These are phyloP conservation scores for Acinonyx jubatus DNA, from an alignment of 2,113 vertebrate species.

Conservation along the genomic window DNA sequence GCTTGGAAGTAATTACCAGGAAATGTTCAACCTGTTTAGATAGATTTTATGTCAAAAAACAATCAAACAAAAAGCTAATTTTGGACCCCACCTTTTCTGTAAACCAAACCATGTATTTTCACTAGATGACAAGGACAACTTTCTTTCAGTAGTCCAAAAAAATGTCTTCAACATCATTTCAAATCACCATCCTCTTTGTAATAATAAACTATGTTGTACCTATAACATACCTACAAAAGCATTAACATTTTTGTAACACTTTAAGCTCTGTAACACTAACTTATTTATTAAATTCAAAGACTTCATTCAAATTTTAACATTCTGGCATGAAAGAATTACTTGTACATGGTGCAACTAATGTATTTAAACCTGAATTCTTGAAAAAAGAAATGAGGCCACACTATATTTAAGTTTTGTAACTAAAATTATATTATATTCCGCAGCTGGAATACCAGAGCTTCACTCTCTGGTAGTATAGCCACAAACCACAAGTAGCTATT, in stretches of 20 bases:
- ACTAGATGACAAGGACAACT: background rate
- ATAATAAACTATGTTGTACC: background rate
- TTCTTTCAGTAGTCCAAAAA: background rate
- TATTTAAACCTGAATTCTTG: background rate
- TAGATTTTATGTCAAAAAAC: background rate
- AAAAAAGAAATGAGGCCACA: background rate
- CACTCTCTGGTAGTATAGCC: background rate
- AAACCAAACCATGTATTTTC: background rate
- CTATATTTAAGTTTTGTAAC: background rate
- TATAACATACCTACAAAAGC: background rate
- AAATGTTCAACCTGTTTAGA: background rate
- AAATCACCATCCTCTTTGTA: background rate
- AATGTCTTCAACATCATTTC: background rate
- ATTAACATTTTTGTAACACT: background rate
- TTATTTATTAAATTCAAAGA: background rate
- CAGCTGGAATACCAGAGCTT: background rate
- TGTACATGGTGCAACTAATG: background rate
- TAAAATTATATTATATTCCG: background rate
- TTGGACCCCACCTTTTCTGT: background rate
- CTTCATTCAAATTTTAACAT: background rate
- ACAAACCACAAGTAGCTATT: background rate
- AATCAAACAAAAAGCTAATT: background rate
- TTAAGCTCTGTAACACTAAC: background rate
- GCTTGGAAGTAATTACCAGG: background rate
- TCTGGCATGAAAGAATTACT: background rate